Evolutionary conservation across 2,113 vertebrate species (phyloP).

Genomic region (Ceyx margarethae): DNA sequence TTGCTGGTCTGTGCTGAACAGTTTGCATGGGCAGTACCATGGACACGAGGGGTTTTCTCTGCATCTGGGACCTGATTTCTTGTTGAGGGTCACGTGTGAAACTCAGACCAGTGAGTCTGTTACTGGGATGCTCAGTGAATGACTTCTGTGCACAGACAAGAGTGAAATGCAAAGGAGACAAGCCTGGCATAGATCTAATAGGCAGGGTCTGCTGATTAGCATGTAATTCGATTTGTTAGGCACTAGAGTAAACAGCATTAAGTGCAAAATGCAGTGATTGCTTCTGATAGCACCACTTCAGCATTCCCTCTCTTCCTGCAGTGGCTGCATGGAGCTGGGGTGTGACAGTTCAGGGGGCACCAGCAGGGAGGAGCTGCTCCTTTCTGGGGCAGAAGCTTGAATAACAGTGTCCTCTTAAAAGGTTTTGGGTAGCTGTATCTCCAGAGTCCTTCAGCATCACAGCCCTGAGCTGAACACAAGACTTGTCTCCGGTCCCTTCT

Average conservation of each 20-base stretch:
- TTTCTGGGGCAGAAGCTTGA: not conserved
- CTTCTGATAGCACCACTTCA: not conserved
- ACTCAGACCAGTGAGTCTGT: not conserved
- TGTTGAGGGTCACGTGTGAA: accelerated
- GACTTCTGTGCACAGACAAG: not conserved
- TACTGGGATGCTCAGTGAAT: not conserved
- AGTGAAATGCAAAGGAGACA: not conserved
- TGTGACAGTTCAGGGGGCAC: accelerated
- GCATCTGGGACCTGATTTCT: accelerated
- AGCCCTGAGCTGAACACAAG: not conserved
- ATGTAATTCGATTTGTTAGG: not conserved
- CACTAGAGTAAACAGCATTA: not conserved
- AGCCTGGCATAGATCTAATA: not conserved
- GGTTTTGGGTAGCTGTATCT: not conserved
- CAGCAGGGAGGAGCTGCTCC: not conserved
- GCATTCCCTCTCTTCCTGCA: not conserved
- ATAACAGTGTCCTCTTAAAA: not conserved
- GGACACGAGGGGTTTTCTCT: not conserved
- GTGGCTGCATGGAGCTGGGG: not conserved
- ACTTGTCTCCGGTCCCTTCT: not conserved
- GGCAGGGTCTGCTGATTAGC: not conserved
- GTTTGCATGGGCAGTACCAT: not conserved
- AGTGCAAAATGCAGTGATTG: not conserved
- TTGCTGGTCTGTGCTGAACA: not conserved
- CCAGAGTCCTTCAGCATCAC: not conserved